phyloP scores from a whole-genome alignment of 2,797 vertebrate species.

The Tolypeutes matacus region DNA sequence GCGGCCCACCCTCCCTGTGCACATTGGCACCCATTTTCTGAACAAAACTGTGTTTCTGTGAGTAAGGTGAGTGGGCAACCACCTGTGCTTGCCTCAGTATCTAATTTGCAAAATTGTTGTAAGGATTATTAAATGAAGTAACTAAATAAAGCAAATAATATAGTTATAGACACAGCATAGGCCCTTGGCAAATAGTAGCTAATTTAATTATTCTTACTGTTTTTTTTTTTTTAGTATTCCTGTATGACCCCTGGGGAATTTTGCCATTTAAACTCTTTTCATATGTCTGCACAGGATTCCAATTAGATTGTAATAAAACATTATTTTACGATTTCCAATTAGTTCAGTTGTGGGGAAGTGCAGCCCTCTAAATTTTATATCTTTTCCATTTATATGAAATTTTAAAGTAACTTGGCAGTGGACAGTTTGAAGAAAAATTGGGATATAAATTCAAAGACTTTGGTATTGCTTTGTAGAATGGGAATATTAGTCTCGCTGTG shows the following conservation, averaged over 20 bases:
- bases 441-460: not conserved
- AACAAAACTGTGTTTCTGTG: not conserved
- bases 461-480: not conserved
- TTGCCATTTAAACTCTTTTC: not conserved
- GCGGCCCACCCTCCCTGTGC: not conserved
- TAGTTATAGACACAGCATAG: not conserved
- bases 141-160: not conserved
- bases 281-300: not conserved
- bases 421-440: not conserved
- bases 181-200: not conserved
- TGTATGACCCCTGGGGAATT: not conserved
- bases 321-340: not conserved
- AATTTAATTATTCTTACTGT: not conserved
- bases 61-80: not conserved
- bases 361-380: not conserved
- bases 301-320: not conserved
- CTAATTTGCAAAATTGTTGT: constrained; percentile 14
- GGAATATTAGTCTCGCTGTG: not conserved
- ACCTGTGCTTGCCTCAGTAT: not conserved
- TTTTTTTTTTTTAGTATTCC: not conserved
- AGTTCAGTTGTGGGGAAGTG: not conserved
- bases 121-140: constrained; percentile 21
- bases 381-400: not conserved
- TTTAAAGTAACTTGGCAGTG: not conserved
- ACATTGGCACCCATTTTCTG: not conserved